Base-by-base conservation (phyloP, 2,113 vertebrate genomes). In the Tychaedon coryphoeus region DNA sequence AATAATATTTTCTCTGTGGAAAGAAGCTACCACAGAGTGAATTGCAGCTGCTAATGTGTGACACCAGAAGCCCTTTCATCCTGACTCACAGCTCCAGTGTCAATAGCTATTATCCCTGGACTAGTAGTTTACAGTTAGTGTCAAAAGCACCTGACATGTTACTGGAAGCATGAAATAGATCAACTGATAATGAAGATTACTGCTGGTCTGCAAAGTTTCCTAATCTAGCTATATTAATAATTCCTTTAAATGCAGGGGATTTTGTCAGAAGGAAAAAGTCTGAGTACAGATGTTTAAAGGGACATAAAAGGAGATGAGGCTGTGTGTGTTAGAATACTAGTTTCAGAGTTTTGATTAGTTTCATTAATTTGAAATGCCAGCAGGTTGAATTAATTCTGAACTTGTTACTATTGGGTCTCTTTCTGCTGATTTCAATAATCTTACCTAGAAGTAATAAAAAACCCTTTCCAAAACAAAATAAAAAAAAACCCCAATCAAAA, bases 1-100 rank as follows among this genome's bases (percentile, higher is more conserved):
- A 73, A 12, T 70, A 82, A 80, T 67, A 53, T 96, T 95, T 96
- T 86, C 82, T 76, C 38, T 53, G 50, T 74, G 61, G 80, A 93
- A 88, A 90, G 51, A 56, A 92, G 34, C 25, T 83, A 60, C 19
- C n/a, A 48, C 8, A 78, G 77, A 85, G 47, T 57, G 56, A 66
- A 84, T 8, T 86, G 69, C 62, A 72, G 70, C 66, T 88, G 81
- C 34, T 84, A 88, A 69, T 65, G 16, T 70, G 45, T 66, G 73
- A 58, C 84, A 82, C 29, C 18, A 36, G 66, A 72, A 96, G n/a
- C 56, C 69, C 92, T 90, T 84, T 84, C 29, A 47, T 67, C 69
- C 81, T 81, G 72, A 81, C 60, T 88, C 60, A 42, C 38, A 90
- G 38, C 12, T 76, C 34, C 24, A 8, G 26, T 51, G 47, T 88